Conservation (phyloP, 2,113 vertebrate genomes). For the Hirundichthys speculiger region DNA sequence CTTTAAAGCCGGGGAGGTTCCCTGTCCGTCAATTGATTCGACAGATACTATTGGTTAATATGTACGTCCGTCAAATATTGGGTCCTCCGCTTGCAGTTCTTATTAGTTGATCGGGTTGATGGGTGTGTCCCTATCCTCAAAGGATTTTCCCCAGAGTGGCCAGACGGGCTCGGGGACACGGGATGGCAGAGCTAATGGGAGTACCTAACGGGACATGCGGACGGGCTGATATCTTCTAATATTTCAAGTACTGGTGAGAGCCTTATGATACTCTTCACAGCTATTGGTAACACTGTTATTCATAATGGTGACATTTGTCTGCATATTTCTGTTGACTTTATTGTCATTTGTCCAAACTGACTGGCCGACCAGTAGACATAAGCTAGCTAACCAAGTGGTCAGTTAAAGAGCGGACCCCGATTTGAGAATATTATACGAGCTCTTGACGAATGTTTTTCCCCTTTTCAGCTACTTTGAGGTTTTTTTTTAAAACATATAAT, state of each 20-base stretch:
- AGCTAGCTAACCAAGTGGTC: constrained; percentile 75
- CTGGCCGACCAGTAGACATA: constrained; percentile 55
- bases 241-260: constrained; percentile 75
- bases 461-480: constrained; percentile 21
- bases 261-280: constrained; percentile 40
- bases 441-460: not conserved
- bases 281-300: not conserved
- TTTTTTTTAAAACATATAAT: constrained; percentile 6
- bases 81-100: constrained; percentile 6
- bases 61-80: constrained; percentile 24
- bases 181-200: constrained; percentile 78
- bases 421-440: constrained; percentile 36
- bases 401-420: constrained; percentile 52
- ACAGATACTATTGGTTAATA: constrained; percentile 38
- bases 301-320: not conserved
- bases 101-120: constrained; percentile 60
- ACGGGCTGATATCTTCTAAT: constrained; percentile 64
- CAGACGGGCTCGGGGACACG: constrained; percentile 69
- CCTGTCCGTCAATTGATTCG: constrained; percentile 43
- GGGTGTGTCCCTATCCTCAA: constrained; percentile 39
- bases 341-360: constrained; percentile 50
- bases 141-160: constrained; percentile 57
- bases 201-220: constrained; percentile 78
- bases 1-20: constrained; percentile 5
- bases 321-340: constrained; percentile 5